These are phyloP conservation scores for Ailuropoda melanoleuca DNA, from an alignment of 2,113 vertebrate genomes.

Conservation along the genomic window DNA sequence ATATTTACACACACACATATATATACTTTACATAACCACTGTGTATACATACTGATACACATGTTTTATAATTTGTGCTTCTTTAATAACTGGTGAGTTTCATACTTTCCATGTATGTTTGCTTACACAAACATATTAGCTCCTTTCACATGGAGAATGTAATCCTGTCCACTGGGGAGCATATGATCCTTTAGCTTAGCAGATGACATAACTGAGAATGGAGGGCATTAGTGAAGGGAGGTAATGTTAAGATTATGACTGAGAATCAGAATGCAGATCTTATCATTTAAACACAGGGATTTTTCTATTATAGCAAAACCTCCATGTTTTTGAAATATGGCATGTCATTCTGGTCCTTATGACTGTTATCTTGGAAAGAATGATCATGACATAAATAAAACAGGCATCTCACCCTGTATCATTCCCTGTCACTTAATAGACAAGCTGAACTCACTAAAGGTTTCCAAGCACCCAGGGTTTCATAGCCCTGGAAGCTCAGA, in stretches of 20 bases:
- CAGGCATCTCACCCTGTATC: not conserved
- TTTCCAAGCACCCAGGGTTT: not conserved
- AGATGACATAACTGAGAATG: not conserved
- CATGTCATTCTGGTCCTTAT: not conserved
- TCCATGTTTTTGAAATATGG: conserved; percentile 8
- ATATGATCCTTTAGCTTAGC: not conserved
- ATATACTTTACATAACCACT: not conserved
- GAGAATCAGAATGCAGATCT: not conserved
- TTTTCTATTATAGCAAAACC: not conserved
- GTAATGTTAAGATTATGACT: not conserved
- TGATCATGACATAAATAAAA: conserved; percentile 58
- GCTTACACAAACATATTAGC: not conserved
- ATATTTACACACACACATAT: not conserved
- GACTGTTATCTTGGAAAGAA: conserved; percentile 50
- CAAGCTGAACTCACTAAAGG: conserved; percentile 1
- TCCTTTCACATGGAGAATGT: not conserved
- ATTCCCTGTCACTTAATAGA: conserved; percentile 39
- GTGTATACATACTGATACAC: not conserved
- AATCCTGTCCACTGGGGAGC: not conserved
- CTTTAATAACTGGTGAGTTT: not conserved
- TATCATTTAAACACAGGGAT: not conserved
- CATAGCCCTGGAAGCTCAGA: not conserved
- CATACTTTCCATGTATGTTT: not conserved
- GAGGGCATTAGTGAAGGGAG: not conserved
- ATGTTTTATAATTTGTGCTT: not conserved